phyloP scores from a whole-genome alignment of 2,888 invertebrate species.

The Drosophila prostipennis region DNA sequence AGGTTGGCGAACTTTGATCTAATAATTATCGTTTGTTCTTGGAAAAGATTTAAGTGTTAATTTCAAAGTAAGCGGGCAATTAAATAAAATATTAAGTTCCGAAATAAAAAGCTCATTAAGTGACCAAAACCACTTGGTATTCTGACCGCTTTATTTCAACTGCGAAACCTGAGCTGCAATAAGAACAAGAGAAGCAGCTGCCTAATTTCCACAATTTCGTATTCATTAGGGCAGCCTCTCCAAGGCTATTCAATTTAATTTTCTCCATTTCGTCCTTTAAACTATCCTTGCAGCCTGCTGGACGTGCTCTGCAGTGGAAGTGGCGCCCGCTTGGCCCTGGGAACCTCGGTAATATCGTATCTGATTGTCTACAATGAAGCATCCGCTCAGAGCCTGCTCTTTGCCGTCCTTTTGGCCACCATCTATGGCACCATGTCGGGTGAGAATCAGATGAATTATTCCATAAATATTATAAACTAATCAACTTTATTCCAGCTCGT shows the following conservation, averaged over 20 bases:
- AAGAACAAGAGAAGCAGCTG: background rate
- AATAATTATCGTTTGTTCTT: background rate
- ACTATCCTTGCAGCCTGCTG: slow-evolving; percentile 70
- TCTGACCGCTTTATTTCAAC: slow-evolving; percentile 1
- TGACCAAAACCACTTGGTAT: slow-evolving; percentile 15
- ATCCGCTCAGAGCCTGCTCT: slow-evolving; percentile 80
- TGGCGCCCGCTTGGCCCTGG: slow-evolving; percentile 83
- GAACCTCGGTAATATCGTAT: slow-evolving; percentile 82
- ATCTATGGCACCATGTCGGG: slow-evolving; percentile 82
- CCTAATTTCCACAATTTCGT: slow-evolving; percentile 15
- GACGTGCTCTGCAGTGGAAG: slow-evolving; percentile 82
- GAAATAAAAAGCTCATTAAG: slow-evolving; percentile 21
- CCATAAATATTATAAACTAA: background rate
- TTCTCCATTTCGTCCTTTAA: slow-evolving; percentile 15
- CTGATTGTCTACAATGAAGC: slow-evolving; percentile 83
- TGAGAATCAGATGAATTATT: slow-evolving; percentile 42
- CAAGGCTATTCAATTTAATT: slow-evolving; percentile 22
- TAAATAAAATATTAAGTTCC: background rate
- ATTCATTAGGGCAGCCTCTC: slow-evolving; percentile 23
- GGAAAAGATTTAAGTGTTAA: background rate
- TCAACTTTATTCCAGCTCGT: slow-evolving; percentile 64
- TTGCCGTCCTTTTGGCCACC: slow-evolving; percentile 82
- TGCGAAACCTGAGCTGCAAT: background rate
- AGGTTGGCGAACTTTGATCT: background rate
- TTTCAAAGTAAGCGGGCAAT: background rate